Evolutionary conservation across 2,888 invertebrate species (phyloP).

Genomic region (Strigamia transsilvanica): DNA sequence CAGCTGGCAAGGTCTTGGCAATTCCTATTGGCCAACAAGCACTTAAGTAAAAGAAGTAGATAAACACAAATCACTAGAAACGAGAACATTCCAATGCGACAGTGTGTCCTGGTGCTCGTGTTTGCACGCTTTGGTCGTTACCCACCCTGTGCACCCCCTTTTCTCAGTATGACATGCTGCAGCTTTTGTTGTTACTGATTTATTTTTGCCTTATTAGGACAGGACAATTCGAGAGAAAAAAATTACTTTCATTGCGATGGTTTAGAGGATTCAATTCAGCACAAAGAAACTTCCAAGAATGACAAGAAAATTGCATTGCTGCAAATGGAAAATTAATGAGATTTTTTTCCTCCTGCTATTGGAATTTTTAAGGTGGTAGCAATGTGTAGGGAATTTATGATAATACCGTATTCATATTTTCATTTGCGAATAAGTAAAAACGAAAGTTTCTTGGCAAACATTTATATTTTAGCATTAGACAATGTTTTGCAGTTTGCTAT

Average conservation of each 20-base stretch:
- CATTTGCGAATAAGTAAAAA: conserved; percentile 8
- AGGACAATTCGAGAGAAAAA: conserved; percentile 35
- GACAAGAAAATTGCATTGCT: conserved; percentile 49
- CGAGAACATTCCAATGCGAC: conserved; percentile 49
- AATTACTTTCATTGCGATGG: conserved; percentile 43
- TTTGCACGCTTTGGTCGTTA: conserved; percentile 37
- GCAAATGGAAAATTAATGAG: conserved; percentile 49
- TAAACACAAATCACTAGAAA: conserved; percentile 49
- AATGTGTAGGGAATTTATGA: conserved; percentile 25
- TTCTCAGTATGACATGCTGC: conserved; percentile 29
- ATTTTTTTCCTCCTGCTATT: conserved; percentile 8
- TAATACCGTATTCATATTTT: conserved; percentile 30
- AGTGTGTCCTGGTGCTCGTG: conserved; percentile 45
- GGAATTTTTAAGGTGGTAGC: conserved; percentile 30
- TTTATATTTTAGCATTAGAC: background rate
- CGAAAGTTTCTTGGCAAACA: background rate
- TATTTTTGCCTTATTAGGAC: conserved; percentile 45
- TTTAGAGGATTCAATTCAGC: conserved; percentile 43
- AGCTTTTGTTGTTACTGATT: conserved; percentile 43
- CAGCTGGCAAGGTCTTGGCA: conserved; percentile 43
- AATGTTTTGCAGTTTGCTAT: background rate
- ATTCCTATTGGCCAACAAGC: conserved; percentile 49
- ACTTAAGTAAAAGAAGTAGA: conserved; percentile 47
- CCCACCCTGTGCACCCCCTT: conserved; percentile 9
- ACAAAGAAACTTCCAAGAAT: conserved; percentile 23